phyloP scores from a whole-genome alignment of 2,113 vertebrate genomes.

The Sialia sialis region DNA sequence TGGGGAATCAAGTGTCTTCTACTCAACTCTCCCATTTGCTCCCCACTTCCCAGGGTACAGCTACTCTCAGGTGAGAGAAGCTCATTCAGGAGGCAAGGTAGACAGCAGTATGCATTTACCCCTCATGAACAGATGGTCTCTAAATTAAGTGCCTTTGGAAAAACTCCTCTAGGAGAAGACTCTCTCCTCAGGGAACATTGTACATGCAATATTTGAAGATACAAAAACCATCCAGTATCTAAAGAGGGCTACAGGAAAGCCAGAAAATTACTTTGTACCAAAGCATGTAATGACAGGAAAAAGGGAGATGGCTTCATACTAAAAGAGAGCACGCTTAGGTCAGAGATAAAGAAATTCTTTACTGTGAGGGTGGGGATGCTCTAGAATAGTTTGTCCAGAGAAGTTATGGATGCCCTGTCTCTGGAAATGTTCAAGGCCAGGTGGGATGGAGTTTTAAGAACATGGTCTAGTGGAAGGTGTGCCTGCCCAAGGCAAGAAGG shows the following conservation, averaged over 20 bases:
- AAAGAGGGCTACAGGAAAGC: background rate
- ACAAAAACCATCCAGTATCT: background rate
- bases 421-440: background rate
- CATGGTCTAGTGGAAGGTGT: background rate
- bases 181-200: background rate
- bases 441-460: background rate
- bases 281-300: background rate
- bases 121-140: background rate
- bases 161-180: background rate
- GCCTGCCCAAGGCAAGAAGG: background rate
- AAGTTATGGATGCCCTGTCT: background rate
- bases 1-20: background rate
- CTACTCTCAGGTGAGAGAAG: background rate
- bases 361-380: background rate
- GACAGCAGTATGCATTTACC: background rate
- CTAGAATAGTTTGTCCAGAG: background rate
- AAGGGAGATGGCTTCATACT: background rate
- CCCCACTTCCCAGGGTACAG: background rate
- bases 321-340: background rate
- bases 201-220: background rate
- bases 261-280: background rate
- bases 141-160: background rate
- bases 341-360: background rate
- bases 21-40: background rate
- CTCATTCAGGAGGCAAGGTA: background rate